Conservation (phyloP, 2,797 vertebrate genomes). For the Australoheros facetus region DNA sequence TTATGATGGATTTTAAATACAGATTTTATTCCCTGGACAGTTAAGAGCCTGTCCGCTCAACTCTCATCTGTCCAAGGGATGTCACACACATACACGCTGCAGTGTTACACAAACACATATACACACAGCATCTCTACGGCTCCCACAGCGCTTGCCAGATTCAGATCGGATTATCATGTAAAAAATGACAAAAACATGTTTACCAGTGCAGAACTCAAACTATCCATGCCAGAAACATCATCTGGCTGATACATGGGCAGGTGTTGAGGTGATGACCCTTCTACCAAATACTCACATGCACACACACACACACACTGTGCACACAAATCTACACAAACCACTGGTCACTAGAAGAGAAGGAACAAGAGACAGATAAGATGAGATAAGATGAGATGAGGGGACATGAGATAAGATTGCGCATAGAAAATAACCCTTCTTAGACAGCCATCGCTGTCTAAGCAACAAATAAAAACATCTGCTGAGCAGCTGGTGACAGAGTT, state of each 20-base stretch:
- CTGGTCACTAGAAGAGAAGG: conserved; percentile 16
- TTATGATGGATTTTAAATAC: conserved; percentile 53
- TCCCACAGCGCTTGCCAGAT: conserved; percentile 67
- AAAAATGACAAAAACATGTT: conserved; percentile 80
- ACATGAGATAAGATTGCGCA: conserved; percentile 53
- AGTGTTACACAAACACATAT: conserved; percentile 13
- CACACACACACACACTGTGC: neutral
- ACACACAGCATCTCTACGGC: conserved; percentile 48
- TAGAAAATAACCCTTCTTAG: conserved; percentile 70
- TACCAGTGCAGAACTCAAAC: conserved; percentile 71
- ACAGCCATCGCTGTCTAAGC: conserved; percentile 22
- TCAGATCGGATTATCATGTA: conserved; percentile 77
- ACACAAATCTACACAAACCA: conserved; percentile 24
- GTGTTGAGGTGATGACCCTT: conserved; percentile 72
- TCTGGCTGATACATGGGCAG: conserved; percentile 76
- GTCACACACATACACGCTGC: conserved; percentile 29
- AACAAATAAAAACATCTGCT: conserved; percentile 84
- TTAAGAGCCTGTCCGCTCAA: conserved; percentile 47
- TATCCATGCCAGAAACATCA: conserved; percentile 74
- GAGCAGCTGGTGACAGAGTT: conserved; percentile 80
- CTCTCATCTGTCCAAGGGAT: conserved; percentile 59
- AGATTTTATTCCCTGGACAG: conserved; percentile 61
- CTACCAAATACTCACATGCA: conserved; percentile 26
- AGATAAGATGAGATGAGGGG: conserved; percentile 16
- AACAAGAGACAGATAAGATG: conserved; percentile 11